Base-by-base conservation (phyloP, 2,888 invertebrate species). In the Pediacus dermestoides region DNA sequence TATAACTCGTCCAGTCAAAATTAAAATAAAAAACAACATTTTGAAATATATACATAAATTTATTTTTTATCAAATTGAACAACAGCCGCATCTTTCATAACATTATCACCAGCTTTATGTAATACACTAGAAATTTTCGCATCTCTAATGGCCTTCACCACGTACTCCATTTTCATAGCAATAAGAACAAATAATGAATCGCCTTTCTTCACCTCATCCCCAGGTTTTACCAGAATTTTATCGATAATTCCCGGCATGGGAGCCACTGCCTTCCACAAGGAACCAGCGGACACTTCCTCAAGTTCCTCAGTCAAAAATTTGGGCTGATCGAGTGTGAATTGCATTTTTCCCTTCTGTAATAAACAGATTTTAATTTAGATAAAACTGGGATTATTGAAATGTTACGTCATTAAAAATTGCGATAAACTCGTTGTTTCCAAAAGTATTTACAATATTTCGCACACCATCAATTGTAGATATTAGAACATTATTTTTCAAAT, bases 81-180 rank as follows among this genome's bases (percentile, higher is more conserved):
- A 34, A 84, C 70, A 23, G 75, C 73, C 1, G 76, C 73, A 27
- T 85, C 82, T 63, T 93, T 96, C 7, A 82, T 74, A 2, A 96
- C 86, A 44, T 83, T 88, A 53, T 91, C 88, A 0, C 95, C 95
- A 42, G 77, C 71, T 39, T 81, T 78, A 58, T 80, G 85, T 2
- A 77, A 64, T 16, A 96, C 71, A 2, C 80, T 77, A 30, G 85
- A 78, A 2, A 97, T 80, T 3, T 73, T 76, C 30, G 89, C 94
- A 61, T 85, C 81, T 27, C 80, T 74, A 1, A 85, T 82, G 2
- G 95, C 88, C 53, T 86, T 86, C 8, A 99, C 84, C 8, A 94
- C 83, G 66, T 96, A 88, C 77, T 99, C 99, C 99, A 99, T 99
- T 75, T 99, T 99, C 99, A 99, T 99, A 1, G 99, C 99, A 48